These are phyloP conservation scores for Pseudanteris insignis DNA, from an alignment of 2,888 invertebrate species.

Conservation along the genomic window DNA sequence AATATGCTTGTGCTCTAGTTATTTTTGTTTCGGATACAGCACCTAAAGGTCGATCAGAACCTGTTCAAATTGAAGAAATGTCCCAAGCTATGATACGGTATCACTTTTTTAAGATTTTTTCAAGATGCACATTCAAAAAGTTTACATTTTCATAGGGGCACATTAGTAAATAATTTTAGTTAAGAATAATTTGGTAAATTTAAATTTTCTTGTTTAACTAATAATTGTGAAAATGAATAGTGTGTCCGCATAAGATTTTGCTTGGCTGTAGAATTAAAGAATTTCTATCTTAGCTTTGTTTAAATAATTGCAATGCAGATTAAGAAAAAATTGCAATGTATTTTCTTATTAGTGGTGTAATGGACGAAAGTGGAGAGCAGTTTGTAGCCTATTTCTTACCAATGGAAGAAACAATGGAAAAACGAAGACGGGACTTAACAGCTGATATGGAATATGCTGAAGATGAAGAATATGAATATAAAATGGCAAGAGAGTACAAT, in stretches of 20 bases:
- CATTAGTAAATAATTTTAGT: no score
- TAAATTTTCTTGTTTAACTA: no score
- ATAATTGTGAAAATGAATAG: no score
- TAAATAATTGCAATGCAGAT: no score
- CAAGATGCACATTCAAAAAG: no score
- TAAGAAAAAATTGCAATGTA: no score
- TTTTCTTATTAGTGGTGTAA: slow-evolving; percentile 97
- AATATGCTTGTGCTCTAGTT: slow-evolving; percentile 96
- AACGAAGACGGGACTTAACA: slow-evolving; percentile 83
- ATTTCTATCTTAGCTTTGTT: neutral
- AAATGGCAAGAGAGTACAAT: slow-evolving; percentile 97
- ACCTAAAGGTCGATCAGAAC: slow-evolving; percentile 84
- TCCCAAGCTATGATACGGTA: slow-evolving; percentile 98
- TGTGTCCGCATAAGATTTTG: neutral
- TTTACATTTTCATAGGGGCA: no score
- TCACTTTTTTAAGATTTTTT: no score
- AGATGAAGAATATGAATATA: slow-evolving; percentile 94
- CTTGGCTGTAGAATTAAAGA: no score
- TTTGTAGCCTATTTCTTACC: slow-evolving; percentile 99
- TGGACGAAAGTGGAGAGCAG: slow-evolving; percentile 98
- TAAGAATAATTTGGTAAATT: no score
- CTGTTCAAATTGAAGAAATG: slow-evolving; percentile 95
- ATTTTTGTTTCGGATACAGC: slow-evolving; percentile 99
- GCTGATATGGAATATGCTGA: slow-evolving; percentile 84
- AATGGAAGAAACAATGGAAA: slow-evolving; percentile 88